Evolutionary conservation across 1,140 invertebrate genomes (phyloP), one percentile per base, ranked within the genome.

Genomic region (Thaumatotibia leucotreta): DNA sequence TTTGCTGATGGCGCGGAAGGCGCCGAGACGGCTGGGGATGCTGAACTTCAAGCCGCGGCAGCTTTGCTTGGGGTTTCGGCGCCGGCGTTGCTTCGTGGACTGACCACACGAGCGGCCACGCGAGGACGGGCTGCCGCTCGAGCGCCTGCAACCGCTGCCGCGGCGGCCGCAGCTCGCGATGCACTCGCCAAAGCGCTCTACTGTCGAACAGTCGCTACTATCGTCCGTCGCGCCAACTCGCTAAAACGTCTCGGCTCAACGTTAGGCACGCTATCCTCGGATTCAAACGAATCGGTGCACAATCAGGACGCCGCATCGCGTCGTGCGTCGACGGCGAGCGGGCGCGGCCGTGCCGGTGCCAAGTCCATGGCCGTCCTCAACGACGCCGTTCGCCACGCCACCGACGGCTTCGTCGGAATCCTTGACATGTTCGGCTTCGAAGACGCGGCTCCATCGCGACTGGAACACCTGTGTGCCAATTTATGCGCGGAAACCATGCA

Each of bases 381-480:
- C 88, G 97, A 97, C 82, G 97, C 96, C 0, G 97, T 98, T 22
- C 91, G 97, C 64, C 97, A 98, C 91, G 97, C 97, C n/a, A 98
- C 97, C 0, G 97, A 98, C 83, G 97, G 97, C 2, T 98, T 98
- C 84, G 98, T 98, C 72, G 97, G 97, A 10, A 98, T 98, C 75
- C 91, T 98, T 54, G 97, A 98, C 81, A 98, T 98, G 97, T 98
- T 98, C 89, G 97, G 97, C 0, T 98, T 98, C 88, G 97, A 98
- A 92, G 97, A 98, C 86, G 96, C 96, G 22, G 96, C 96, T 80
- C 96, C 96, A 0, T 96, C 96, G 75, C 96, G 97, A 75, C 92
- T 99, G 72, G 97, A 98, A 84, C 97, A 98, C 83, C 91, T 99
- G 14, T 99, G 97, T 89, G 97, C 98, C 73, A 98, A 99, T 90